Evolutionary conservation across 2,888 invertebrate genomes (phyloP), one percentile per base, ranked within the genome.

Genomic region (Acleris laterana): DNA sequence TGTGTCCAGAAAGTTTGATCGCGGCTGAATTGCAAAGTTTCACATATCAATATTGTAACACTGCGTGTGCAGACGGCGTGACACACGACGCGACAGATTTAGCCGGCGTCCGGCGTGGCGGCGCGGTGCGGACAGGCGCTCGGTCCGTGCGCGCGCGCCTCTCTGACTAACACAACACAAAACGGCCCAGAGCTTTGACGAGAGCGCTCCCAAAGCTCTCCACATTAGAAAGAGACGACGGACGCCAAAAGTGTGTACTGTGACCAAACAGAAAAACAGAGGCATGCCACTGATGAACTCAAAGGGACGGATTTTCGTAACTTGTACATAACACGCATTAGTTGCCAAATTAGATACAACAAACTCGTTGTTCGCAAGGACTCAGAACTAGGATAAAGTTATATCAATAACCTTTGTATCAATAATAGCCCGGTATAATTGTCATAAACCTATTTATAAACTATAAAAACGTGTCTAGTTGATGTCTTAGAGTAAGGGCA

Each of bases 71-170:
- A 61, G 63, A 69, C 70, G 69, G 77, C 75, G 77, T 81, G 75
- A 71, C 75, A 74, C 74, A 70, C 74, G 76, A 79, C 80, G 70
- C 74, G 76, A 79, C 81, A 71, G 72, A 83, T 75, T 79, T 83
- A 83, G 81, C 70, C 72, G 71, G 46, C 57, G 46, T 46, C 55
- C 62, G 62, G 53, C 65, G 50, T 64, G 61, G 46, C 60, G 44
- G 61, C 60, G 60, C 67, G 51, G 46, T 22, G 73, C 71, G 77
- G 72, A 75, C 74, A 75, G 77, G 82, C 89, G 89, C 85, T 89
- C 82, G 79, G 71, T 72, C 80, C 77, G 79, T 85, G 89, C 91
- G 90, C 91, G 84, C 78, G 90, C 90, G 90, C 84, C 82, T 77
- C 79, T 77, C 77, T 82, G 81, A 91, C 91, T 90, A 88, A 89